Base-by-base conservation (phyloP, 2,797 vertebrate genomes). In the Sciaenops ocellatus region DNA sequence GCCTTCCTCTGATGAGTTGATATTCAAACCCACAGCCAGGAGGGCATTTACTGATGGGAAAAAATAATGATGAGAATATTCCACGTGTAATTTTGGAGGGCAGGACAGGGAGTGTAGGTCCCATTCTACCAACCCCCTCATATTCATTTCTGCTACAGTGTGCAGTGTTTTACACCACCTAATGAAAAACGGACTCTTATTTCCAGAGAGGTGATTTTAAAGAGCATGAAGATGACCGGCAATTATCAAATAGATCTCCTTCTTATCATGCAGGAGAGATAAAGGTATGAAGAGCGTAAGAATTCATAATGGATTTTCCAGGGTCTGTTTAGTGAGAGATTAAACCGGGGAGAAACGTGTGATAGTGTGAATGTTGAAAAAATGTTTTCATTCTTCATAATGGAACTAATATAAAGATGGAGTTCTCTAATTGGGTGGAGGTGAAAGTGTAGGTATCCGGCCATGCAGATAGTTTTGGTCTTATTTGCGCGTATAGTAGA, bases 21-120 rank as follows among this genome's bases (percentile, higher is more conserved):
- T 82, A 65, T 82, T 60, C 70, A 83, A 17, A 57, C 3, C 22
- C 52, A 50, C 71, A 57, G 22, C 75, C 57, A 59, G 16, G 44
- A 70, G 76, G 59, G 46, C 28, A 9, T 66, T 73, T 42, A 70
- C 76, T 69, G 75, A 88, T 71, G 83, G 46, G 42, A 24, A 57
- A 34, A 73, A 63, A 67, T 86, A 84, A 84, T 73, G 41, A 80
- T 12, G 59, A 73, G 70, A 60, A 78, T 71, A 57, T 69, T 85
- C 50, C 42, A 48, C 0, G 8, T 20, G 61, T 67, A 41, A 63
- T 75, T 76, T 79, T 28, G 48, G 47, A 69, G 60, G 73, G 17
- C 60, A 73, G 59, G 48, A 62, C 52, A 9, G 6, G 26, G 51
- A 57, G 64, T 2, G 10, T 34, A 52, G 50, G 52, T 59, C 62